Evolutionary conservation across 2,797 vertebrate genomes (phyloP), one percentile per base, ranked within the genome.

Genomic region (Heterohyrax brucei): DNA sequence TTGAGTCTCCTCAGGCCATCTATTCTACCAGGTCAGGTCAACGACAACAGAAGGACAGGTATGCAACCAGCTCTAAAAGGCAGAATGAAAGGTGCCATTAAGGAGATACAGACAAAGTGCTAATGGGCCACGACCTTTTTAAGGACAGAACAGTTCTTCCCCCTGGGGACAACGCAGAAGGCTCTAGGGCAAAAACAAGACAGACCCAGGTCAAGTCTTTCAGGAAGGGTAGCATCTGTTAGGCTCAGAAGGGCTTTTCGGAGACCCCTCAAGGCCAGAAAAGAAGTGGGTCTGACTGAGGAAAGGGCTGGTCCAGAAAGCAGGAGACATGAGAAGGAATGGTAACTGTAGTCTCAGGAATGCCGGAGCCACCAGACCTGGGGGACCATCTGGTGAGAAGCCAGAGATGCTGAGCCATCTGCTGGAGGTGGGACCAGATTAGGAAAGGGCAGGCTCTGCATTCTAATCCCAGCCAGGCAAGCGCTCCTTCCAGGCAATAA

Each of bases 301-400:
- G 62, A 53, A 53, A 50, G 59, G 50, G 53, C 68, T 24, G 4
- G 61, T 10, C 26, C 72, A 18, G 66, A 33, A 19, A 87, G 50
- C 48, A 7, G 53, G 53, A 14, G 53, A 56, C 10, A 16, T 3
- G 53, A 56, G 53, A 56, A 56, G 75, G 93, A 91, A 76, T 22
- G 82, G 73, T 87, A 94, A 94, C 44, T 66, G 66, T 61, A 95
- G 73, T 87, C 80, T 82, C 91, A 7, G n/a, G 33, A 53, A 81
- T 33, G 46, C 70, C 56, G 50, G 66, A 50, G 95, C 84, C 81
- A 82, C 62, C 64, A 28, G n/a, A 72, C 59, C 83, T 66, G 44
- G 77, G 86, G 64, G 30, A 66, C 70, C 89, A 14, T 44, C 70
- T 48, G 39, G 19, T 30, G 48, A 89, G 79, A 87, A 93, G 70